These are phyloP conservation scores for Gila orcuttii DNA, from an alignment of 2,113 vertebrate species.

Conservation along the genomic window DNA sequence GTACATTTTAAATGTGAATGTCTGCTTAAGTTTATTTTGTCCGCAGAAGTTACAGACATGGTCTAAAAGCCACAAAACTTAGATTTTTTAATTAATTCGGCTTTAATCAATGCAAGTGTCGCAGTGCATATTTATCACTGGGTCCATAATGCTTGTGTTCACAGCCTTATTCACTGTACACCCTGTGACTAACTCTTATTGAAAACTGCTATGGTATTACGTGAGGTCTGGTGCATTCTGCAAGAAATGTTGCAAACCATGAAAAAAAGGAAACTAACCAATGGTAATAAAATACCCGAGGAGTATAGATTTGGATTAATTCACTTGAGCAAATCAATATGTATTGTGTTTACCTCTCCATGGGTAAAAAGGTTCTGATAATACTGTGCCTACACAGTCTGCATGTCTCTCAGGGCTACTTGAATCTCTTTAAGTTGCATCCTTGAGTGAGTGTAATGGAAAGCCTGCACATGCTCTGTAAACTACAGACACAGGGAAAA, in stretches of 20 bases:
- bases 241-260: background rate
- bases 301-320: constrained; percentile 3
- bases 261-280: background rate
- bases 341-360: constrained; percentile 38
- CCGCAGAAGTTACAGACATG: background rate
- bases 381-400: constrained; percentile 11
- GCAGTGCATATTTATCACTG: constrained; percentile 3
- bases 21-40: background rate
- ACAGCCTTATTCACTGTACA: constrained; percentile 1
- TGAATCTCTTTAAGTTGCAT: constrained; percentile 46
- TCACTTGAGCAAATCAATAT: constrained; percentile 36
- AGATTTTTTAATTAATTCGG: background rate
- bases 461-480: constrained; percentile 41
- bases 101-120: constrained; percentile 5
- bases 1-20: background rate
- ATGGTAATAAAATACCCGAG: background rate
- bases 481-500: constrained; percentile 44
- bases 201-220: background rate
- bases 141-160: constrained; percentile 22
- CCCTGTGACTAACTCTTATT: background rate
- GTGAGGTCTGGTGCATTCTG: background rate
- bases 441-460: constrained; percentile 35
- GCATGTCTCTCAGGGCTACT: constrained; percentile 41
- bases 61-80: background rate
- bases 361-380: constrained; percentile 26